A percentile compares a stretch with the other conserved stretches of the same genome.
These are phyloP conservation scores for Henicopernis longicauda DNA, from an alignment of 2,113 vertebrate genomes.

Conservation along the genomic window DNA sequence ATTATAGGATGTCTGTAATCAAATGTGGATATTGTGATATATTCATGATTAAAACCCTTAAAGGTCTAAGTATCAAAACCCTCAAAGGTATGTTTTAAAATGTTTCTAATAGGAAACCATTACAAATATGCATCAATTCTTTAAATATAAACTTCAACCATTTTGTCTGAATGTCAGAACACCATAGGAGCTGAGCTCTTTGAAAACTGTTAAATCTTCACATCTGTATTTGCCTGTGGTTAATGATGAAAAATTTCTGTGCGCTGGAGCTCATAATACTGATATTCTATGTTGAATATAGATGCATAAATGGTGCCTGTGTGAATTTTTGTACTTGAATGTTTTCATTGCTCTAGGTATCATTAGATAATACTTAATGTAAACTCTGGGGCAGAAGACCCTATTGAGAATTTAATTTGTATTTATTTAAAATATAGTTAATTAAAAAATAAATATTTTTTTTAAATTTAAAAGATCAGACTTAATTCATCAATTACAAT, in stretches of 20 bases:
- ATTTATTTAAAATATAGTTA: not conserved
- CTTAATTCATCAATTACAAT: not conserved
- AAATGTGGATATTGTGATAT: not conserved
- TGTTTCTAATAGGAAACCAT: not conserved
- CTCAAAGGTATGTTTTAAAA: not conserved
- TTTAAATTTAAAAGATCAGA: not conserved
- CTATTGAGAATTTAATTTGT: not conserved
- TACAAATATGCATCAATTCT: not conserved
- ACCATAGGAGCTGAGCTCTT: not conserved
- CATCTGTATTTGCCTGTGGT: not conserved
- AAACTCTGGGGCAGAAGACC: not conserved
- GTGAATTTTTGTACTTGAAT: not conserved
- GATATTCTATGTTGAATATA: not conserved
- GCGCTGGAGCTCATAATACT: not conserved
- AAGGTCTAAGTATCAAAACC: not conserved
- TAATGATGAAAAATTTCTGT: not conserved
- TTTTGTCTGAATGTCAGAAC: not conserved
- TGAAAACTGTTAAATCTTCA: not conserved
- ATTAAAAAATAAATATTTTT: not conserved
- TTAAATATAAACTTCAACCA: not conserved
- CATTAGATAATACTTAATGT: not conserved
- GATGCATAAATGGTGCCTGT: not conserved
- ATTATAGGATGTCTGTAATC: not conserved
- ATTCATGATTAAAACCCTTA: not conserved
- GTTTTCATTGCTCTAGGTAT: not conserved